Conservation (phyloP, 1,140 invertebrate species). For the Calycopis cecrops region DNA sequence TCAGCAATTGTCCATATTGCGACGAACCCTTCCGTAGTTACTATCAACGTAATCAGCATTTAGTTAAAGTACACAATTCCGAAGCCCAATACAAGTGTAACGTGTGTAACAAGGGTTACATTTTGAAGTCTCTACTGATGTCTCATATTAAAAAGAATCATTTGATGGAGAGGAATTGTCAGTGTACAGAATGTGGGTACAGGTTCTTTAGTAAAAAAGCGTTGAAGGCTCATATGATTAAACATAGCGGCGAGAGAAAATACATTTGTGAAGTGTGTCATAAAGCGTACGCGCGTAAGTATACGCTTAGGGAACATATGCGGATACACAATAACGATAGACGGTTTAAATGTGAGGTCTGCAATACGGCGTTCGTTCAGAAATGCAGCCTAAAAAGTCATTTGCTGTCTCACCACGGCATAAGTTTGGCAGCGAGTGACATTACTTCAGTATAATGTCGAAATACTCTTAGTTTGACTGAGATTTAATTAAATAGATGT, state of each 20-base stretch:
- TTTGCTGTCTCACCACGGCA: constrained; percentile 52
- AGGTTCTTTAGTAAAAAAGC: constrained; percentile 75
- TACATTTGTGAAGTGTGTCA: constrained; percentile 81
- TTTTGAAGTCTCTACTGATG: constrained; percentile 50
- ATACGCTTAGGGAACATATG: constrained; percentile 73
- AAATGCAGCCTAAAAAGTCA: constrained; percentile 57
- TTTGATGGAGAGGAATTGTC: constrained; percentile 55
- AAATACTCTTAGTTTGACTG: not conserved
- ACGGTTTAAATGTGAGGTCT: constrained; percentile 55
- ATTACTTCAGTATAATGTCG: constrained; percentile 28
- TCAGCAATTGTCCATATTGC: constrained; percentile 55
- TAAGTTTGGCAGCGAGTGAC: constrained; percentile 52
- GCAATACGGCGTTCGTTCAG: constrained; percentile 56
- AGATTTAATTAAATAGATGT: no score
- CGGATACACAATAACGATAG: constrained; percentile 75
- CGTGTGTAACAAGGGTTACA: constrained; percentile 49
- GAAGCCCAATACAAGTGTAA: constrained; percentile 62
- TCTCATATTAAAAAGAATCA: constrained; percentile 60
- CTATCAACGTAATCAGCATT: constrained; percentile 57
- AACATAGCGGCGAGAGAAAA: constrained; percentile 82
- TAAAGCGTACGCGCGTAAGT: constrained; percentile 76
- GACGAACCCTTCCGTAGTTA: constrained; percentile 49
- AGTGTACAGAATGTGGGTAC: constrained; percentile 68
- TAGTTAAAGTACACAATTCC: constrained; percentile 54
- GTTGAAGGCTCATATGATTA: constrained; percentile 69